Base-by-base conservation (phyloP, 2,888 invertebrate species). In the Hartigia nigra region DNA sequence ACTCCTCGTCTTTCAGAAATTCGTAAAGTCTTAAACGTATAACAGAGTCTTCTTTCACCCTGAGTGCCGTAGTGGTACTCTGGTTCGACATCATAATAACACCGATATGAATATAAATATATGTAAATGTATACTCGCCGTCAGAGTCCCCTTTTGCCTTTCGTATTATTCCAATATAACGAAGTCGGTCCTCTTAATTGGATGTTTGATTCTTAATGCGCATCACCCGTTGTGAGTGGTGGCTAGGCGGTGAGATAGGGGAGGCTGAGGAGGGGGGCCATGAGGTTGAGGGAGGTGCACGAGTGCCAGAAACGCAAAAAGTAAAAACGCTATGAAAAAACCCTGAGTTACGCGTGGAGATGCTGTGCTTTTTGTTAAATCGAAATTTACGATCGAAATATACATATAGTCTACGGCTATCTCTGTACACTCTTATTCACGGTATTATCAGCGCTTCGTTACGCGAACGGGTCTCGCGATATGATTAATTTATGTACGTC, bases 141-240 rank as follows among this genome's bases (percentile, higher is more conserved):
- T 74, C 39, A 36, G 77, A 55, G 23, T 2, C 39, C 39, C 39
- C 39, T 55, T 55, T 1, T 55, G 39, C 23, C 39, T 55, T 55
- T 79, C 80, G 77, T 80, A 82, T 83, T 83, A 83, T 81, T 83
- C 80, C 81, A 36, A 82, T 78, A 82, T 79, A 79, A 79, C 79
- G 79, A 79, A 79, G 79, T 79, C 79, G 37, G 74, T n/a, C 37
- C 70, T 74, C 79, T 79, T 79, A 79, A 79, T 79, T 79, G 79
- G 79, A 79, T 74, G 79, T 79, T 79, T 77, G 77, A 70, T 79
- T 77, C 77, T 77, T 79, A 79, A 79, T 77, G 77, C 74, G 31
- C 31, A 69, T 55, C 39, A 23, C 23, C 23, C 39, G 39, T 55
- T 23, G 39, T 23, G 39, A 55, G 39, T 55, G 39, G 39, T 39